Evolutionary conservation across 2,113 vertebrate species (phyloP), one percentile per base, ranked within the genome.

Genomic region (Mormyrus lacerda): DNA sequence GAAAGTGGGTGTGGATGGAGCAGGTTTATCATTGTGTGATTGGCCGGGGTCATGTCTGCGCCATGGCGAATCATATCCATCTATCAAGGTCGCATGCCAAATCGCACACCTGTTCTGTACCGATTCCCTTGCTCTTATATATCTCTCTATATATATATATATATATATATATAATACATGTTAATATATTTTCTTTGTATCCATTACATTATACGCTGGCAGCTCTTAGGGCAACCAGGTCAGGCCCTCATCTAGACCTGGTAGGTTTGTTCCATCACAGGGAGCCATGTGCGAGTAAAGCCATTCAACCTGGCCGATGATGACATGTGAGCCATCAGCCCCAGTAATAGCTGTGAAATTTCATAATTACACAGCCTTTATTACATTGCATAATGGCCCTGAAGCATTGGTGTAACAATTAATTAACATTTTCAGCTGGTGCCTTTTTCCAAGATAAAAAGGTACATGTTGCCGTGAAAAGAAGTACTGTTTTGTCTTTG

Each of bases 321-420:
- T 99, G 98, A 99, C 98, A 99, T 99, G 99, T 96, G 97, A 99
- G 97, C 97, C 97, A 97, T 98, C 98, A 98, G 98, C 97, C 97
- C 97, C 96, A 95, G 98, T 99, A 99, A 99, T 99, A 97, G 98
- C 98, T 99, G 98, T 99, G 98, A 99, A 99, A 99, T 99, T 98
- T 99, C 97, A 99, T 99, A 99, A 99, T 99, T 99, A 99, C 98
- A 99, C 95, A 96, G 97, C 97, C 97, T 99, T 99, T 99, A 99
- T 99, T 99, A 97, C 98, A 98, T 97, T 99, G 98, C 98, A 98
- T 98, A 99, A 99, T 99, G 98, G 98, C 98, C 98, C 97, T 96
- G 97, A 97, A 98, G 98, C 98, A 98, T 97, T 99, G 97, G 51
- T 98, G 97, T 97, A 98, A 99, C 98, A 99, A 99, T 99, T 99